Percentiles rank a stretch among this genome's conserved stretches.
These are phyloP conservation scores for Strigops habroptila DNA, from an alignment of 2,113 vertebrate genomes.

Conservation along the genomic window DNA sequence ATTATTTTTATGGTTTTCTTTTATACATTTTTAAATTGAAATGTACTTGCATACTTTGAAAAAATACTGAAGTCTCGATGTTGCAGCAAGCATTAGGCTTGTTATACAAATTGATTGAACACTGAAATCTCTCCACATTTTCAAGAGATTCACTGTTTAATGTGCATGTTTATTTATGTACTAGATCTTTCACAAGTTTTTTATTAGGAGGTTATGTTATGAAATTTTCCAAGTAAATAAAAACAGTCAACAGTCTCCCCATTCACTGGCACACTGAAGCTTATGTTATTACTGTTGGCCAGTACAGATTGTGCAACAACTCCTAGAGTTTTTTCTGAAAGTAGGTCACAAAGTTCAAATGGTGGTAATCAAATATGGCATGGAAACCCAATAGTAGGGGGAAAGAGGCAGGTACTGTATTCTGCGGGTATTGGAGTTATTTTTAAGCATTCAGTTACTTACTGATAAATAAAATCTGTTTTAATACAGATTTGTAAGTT, in stretches of 20 bases:
- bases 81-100: background rate
- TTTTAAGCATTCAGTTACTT: background rate
- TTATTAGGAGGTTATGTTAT: conserved; percentile 28
- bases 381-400: background rate
- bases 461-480: background rate
- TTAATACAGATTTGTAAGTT: background rate
- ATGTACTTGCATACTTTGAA: background rate
- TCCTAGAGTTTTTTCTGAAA: conserved; percentile 53
- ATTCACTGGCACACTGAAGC: conserved; percentile 34
- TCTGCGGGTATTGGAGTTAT: background rate
- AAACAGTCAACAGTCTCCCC: conserved; percentile 64
- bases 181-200: conserved; percentile 21
- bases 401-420: fast-evolving
- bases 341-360: conserved; percentile 59
- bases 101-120: background rate
- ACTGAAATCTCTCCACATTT: background rate
- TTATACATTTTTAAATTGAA: background rate
- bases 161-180: conserved; percentile 39
- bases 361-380: conserved; percentile 30
- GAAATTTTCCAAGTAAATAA: conserved; percentile 54
- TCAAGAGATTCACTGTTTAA: conserved; percentile 45
- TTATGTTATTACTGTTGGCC: conserved; percentile 47
- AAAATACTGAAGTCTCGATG: background rate
- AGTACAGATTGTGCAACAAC: conserved; percentile 14
- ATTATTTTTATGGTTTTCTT: background rate